Conservation (phyloP, 2,888 invertebrate genomes). For the Andrena fulva region DNA sequence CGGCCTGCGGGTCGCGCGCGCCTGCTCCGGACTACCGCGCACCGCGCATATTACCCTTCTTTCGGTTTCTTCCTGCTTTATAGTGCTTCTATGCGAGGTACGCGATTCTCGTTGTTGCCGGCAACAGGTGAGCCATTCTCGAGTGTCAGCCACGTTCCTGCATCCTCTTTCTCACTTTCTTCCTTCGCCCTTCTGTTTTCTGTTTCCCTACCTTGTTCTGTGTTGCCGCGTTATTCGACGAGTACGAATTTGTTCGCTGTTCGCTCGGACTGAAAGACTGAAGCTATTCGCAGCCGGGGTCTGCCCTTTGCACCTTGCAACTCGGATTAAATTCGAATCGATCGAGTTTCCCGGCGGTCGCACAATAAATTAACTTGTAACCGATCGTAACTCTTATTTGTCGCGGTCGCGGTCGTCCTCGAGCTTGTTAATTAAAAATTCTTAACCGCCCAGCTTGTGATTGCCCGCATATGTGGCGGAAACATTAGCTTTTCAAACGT, state of each 20-base stretch:
- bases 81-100: slow-evolving; percentile 32
- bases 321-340: slow-evolving; percentile 41
- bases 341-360: slow-evolving; percentile 26
- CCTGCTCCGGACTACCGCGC: slow-evolving; percentile 44
- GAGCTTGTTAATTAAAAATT: not conserved
- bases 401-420: not conserved
- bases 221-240: not conserved
- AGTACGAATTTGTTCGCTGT: not conserved
- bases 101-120: slow-evolving; percentile 61
- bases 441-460: too few species aligned
- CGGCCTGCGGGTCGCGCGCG: slow-evolving; percentile 35
- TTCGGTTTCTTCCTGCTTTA: slow-evolving; percentile 42
- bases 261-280: too few species aligned
- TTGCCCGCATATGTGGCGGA: too few species aligned
- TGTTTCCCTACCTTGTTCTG: too few species aligned
- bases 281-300: not conserved
- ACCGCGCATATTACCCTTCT: slow-evolving; percentile 53
- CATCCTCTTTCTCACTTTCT: slow-evolving; percentile 9
- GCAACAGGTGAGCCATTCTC: slow-evolving; percentile 70
- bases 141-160: slow-evolving; percentile 2
- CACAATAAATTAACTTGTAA: slow-evolving; percentile 10
- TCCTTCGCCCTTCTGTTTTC: not conserved
- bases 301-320: not conserved
- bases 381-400: not conserved
- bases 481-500: too few species aligned